Percentiles rank a stretch among this genome's conserved stretches.
These are phyloP conservation scores for Pogonomyrmex californicus DNA, from an alignment of 1,140 invertebrate genomes.

Conservation along the genomic window DNA sequence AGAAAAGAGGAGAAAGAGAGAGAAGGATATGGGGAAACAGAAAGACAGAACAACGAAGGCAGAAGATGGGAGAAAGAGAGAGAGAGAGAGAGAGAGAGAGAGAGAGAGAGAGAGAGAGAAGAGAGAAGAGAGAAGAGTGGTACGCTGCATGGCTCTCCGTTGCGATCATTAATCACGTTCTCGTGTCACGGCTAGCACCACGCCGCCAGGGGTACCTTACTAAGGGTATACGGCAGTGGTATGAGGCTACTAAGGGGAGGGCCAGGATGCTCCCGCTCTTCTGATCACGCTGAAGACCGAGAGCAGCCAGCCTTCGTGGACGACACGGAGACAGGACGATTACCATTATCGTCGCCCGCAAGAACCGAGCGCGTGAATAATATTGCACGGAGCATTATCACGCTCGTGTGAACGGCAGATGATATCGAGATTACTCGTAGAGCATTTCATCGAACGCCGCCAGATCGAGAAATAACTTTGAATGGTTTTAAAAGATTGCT, in stretches of 20 bases:
- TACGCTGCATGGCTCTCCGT: slow-evolving; percentile 83
- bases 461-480: not conserved
- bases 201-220: slow-evolving; percentile 86
- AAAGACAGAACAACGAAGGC: slow-evolving; percentile 58
- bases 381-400: slow-evolving; percentile 31
- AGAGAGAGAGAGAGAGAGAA: slow-evolving; percentile 67
- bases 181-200: slow-evolving; percentile 85
- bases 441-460: slow-evolving; percentile 19
- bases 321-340: slow-evolving; percentile 81
- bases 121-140: slow-evolving; percentile 66
- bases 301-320: slow-evolving; percentile 75
- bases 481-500: not conserved
- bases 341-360: slow-evolving; percentile 79
- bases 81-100: slow-evolving; percentile 69
- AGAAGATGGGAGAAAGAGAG: slow-evolving; percentile 42
- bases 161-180: slow-evolving; percentile 86
- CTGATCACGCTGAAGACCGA: slow-evolving; percentile 78
- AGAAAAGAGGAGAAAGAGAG: slow-evolving; percentile 54
- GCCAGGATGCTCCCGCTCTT: slow-evolving; percentile 81
- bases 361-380: slow-evolving; percentile 42
- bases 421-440: slow-evolving; percentile 38
- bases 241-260: slow-evolving; percentile 78
- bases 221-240: slow-evolving; percentile 83
- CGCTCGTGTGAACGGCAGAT: slow-evolving; percentile 7
- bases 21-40: slow-evolving; percentile 41